Percentiles rank a stretch among this genome's conserved stretches.
Evolutionary conservation across 2,888 invertebrate genomes (phyloP).

Genomic region (Invenusta paracnida): DNA sequence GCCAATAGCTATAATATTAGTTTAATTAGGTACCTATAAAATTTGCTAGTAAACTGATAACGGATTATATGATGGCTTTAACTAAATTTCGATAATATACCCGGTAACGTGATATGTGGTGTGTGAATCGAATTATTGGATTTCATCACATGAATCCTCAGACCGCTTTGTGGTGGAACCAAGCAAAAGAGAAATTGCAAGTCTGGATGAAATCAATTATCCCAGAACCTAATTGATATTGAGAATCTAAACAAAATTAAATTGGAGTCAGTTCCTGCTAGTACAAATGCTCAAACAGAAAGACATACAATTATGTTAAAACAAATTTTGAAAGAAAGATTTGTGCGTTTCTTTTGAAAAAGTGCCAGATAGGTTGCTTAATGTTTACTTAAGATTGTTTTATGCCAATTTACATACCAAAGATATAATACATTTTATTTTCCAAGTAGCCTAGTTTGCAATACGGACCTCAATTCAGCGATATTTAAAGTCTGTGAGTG

Average conservation of each 20-base stretch:
- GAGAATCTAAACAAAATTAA: too few relatives aligned
- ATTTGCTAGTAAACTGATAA: slow-evolving; percentile 1
- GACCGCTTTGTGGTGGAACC: neutral
- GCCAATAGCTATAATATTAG: neutral
- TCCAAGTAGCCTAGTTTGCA: neutral
- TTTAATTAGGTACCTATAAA: neutral
- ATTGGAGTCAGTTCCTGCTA: too few relatives aligned
- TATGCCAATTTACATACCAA: neutral
- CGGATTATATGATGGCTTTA: neutral
- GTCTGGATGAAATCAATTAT: too few relatives aligned
- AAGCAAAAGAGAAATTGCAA: too few relatives aligned
- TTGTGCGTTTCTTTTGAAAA: neutral
- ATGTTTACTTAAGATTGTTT: neutral
- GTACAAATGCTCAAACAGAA: too few relatives aligned
- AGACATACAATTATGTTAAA: neutral
- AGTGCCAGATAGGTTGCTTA: neutral
- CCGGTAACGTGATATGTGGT: neutral
- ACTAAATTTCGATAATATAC: neutral
- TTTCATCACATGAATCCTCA: slow-evolving; percentile 3
- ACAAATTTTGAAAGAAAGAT: neutral
- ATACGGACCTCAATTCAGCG: neutral
- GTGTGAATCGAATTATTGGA: neutral
- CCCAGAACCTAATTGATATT: too few relatives aligned
- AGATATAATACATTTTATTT: neutral
- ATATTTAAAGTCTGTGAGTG: neutral